Base-by-base conservation (phyloP, 2,888 invertebrate species). In the Barypeithes pellucidus region DNA sequence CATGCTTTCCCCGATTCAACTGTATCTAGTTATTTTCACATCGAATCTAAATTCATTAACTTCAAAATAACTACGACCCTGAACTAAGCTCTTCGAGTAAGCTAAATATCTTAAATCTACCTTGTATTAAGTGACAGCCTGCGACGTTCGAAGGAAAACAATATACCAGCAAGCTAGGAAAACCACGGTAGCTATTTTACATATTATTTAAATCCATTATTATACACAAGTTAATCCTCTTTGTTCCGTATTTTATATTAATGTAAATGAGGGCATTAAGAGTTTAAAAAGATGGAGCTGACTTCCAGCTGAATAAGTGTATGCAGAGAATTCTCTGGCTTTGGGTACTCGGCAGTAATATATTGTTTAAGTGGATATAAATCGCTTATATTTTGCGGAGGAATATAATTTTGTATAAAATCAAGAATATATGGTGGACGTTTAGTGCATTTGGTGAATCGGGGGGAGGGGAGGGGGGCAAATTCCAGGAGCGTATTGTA, bases 191-290 rank as follows among this genome's bases (percentile, higher is more conserved):
- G n/a, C 70, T 59, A 16, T 22, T 72, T 72, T 72, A 33, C 72
- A 72, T 72, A 72, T 33, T 67, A 67, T 72, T 67, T 54, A 41
- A 72, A 66, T 60, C 54, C 50, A 43, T 67, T 67, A 72, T 72
- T 72, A 72, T 67, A 33, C 47, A 59, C 52, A 24, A 18, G 41
- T 39, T 66, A 72, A 67, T 66, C 66, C 52, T 61, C 22, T 39
- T 60, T 16, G 29, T 50, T 12, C 61, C 18, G 36, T 72, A 61
- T 59, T 67, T 67, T 66, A 61, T 72, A 67, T 67, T 72, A 72
- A 72, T 72, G 72, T 66, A 72, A 72, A 72, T 72, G 66, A 52
- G 66, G 36, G 52, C 61, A 66, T 72, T 72, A 72, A 67, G 50
- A 72, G 61, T 72, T 61, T 41, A 65, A 72, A 72, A 66, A 43